Base-by-base conservation (phyloP, 2,113 vertebrate species). In the Hystrix cristata region DNA sequence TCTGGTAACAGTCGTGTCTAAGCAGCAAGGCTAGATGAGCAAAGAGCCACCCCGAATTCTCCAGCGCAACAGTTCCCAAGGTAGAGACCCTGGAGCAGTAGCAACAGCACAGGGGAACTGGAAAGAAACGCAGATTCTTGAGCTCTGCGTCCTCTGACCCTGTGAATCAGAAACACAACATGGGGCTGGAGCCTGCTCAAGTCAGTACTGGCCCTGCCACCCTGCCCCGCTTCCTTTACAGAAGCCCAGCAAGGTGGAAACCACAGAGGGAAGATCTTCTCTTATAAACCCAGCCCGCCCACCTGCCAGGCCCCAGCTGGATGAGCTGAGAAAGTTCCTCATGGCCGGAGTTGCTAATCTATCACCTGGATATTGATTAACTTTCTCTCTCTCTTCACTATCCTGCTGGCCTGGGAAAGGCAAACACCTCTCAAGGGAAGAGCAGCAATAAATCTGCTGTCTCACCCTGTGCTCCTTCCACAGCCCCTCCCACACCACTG, bases 341-440 rank as follows among this genome's bases (percentile, higher is more conserved):
- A 60, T 59, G 82, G 53, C 85, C 55, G 19, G 25, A 94, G 80
- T 21, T 69, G 78, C 83, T 95, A 90, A 97, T 94, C 86, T 60
- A 78, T 95, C 94, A 84, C 43, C 31, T 76, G 14, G 62, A 86
- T 62, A 91, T 16, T 89, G 95, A 94, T 87, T 51, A 86, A 89
- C 93, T 87, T 88, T 92, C 69, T n/a, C 76, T 93, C 65, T 38
- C 51, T 57, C 53, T 46, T 79, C 69, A 78, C n/a, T 80, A 85
- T 67, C 69, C 65, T 48, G 38, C 92, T 25, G 53, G 53, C 94
- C 80, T 96, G 96, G 93, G 91, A 96, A 96, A 92, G 48, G 80
- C 95, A 97, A 95, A 96, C 93, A 96, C 89, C 86, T 67, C 34
- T n/a, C 93, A 31, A 2, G 18, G 72, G 74, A 51, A 95, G 64